Base-by-base conservation (phyloP, 2,113 vertebrate species). In the Acanthisitta chloris region DNA sequence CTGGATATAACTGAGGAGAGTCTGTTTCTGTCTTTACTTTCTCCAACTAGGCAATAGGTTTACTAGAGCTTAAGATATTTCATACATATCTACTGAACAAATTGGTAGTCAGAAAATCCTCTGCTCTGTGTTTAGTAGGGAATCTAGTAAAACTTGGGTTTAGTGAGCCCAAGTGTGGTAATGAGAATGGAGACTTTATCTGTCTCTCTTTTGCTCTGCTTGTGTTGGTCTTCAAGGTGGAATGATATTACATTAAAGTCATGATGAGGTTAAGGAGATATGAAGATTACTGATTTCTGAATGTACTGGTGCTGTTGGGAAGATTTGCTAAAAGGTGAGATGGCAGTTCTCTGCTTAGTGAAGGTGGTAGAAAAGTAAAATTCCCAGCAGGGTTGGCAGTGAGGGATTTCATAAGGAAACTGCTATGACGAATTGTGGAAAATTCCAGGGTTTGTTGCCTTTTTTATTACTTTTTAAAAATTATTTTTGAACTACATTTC, bases 391-490 rank as follows among this genome's bases (percentile, higher is more conserved):
- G 5, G 9, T 7, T 70, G 51, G 14, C 19, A 29, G 21, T 17
- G 55, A 61, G 24, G 21, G 14, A 61, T 79, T 81, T 92, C 46
- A 81, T 72, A 28, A 38, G 40, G 16, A 34, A 57, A 61, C 46
- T 23, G 2, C 0, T 25, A 11, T 23, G 45, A 40, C 25, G 10
- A 78, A 40, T 34, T n/a, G 4, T 34, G 7, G 26, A 49, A n/a
- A 58, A 70, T 16, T 36, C 6, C 8, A 5, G 0, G 6, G 33
- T 25, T 4, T 1, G 6, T 25, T 26, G 1, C 2, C 38, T 24
- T 61, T 4, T 25, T 15, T 17, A 23, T 55, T 33, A 3, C 23
- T 34, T 34, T 34, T 16, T 38, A 18, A 10, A 1, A 74, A 29
- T 9, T 28, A 19, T 54, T 57, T 51, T 14, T 19, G 19, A 48